These are phyloP conservation scores for Trachythela sp. DNA, from an alignment of 64 coral and sea anemone species.

Conservation along the genomic window DNA sequence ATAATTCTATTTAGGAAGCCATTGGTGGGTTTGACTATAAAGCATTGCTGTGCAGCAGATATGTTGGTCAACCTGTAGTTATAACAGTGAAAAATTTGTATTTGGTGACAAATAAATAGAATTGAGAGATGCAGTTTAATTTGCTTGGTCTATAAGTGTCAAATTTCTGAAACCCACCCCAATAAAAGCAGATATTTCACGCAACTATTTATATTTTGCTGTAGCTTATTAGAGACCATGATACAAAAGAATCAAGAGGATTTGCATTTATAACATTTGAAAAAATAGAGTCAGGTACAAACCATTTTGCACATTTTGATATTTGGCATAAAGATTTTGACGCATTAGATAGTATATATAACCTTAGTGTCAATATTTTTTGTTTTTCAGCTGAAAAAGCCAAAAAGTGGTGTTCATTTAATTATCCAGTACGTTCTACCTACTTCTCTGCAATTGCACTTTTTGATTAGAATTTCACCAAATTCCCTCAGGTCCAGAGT, in stretches of 20 bases:
- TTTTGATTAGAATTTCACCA: neutral
- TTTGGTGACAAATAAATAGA: too few relatives aligned
- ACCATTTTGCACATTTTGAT: neutral
- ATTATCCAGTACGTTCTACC: conserved; percentile 47
- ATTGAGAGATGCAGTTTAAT: too few relatives aligned
- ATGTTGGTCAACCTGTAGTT: too few relatives aligned
- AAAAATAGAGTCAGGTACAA: conserved; percentile 60
- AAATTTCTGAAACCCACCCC: too few relatives aligned
- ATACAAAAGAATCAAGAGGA: conserved; percentile 59
- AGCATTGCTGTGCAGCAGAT: too few relatives aligned
- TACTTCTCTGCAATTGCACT: neutral
- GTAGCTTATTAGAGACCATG: conserved; percentile 62
- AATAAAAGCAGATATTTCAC: too few relatives aligned
- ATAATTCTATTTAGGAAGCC: neutral
- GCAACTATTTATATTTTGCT: neutral
- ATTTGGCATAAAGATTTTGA: neutral
- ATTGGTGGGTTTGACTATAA: neutral
- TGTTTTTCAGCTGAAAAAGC: conserved; percentile 49
- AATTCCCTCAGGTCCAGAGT: too few relatives aligned
- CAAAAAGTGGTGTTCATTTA: conserved; percentile 58
- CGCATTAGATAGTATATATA: neutral
- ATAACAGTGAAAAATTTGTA: too few relatives aligned
- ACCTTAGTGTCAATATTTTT: neutral
- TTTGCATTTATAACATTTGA: conserved; percentile 78
- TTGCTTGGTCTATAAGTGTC: too few relatives aligned